phyloP scores from a whole-genome alignment of 2,888 invertebrate genomes.

The Ectemnius continuus region DNA sequence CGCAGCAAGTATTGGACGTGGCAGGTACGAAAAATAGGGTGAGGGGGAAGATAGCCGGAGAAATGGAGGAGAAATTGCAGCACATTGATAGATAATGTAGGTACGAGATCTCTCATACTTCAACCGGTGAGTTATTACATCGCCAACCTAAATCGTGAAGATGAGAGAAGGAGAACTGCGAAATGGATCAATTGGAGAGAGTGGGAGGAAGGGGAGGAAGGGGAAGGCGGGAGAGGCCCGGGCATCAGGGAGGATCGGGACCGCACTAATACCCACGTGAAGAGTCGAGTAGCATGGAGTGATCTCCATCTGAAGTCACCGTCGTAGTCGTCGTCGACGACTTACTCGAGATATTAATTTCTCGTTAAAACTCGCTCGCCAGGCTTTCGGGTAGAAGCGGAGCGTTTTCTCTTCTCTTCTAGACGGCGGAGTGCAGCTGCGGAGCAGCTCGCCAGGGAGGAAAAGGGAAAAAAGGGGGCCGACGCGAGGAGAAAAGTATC shows the following conservation, averaged over 20 bases:
- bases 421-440: not conserved
- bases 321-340: slow-evolving; percentile 31
- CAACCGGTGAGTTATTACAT: too few species aligned
- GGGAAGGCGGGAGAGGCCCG: slow-evolving; percentile 16
- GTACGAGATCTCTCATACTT: too few species aligned
- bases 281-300: slow-evolving; percentile 28
- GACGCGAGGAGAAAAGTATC: slow-evolving; percentile 39
- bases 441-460: slow-evolving; percentile 5
- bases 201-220: slow-evolving; percentile 17
- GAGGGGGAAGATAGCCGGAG: slow-evolving; percentile 1
- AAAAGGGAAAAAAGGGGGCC: slow-evolving; percentile 18
- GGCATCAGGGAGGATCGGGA: slow-evolving; percentile 12
- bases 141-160: not conserved
- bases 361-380: slow-evolving; percentile 65
- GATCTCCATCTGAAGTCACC: slow-evolving; percentile 48
- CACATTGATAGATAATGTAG: not conserved
- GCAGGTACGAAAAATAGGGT: not conserved
- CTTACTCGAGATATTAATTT: slow-evolving; percentile 68
- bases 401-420: not conserved
- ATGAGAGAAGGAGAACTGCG: slow-evolving; percentile 1
- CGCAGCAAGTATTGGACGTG: not conserved
- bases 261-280: slow-evolving; percentile 25
- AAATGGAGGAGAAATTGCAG: not conserved
- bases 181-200: slow-evolving; percentile 9
- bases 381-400: slow-evolving; percentile 33